phyloP scores from a whole-genome alignment of 2,888 invertebrate species.

The Xestia rhomboidea region DNA sequence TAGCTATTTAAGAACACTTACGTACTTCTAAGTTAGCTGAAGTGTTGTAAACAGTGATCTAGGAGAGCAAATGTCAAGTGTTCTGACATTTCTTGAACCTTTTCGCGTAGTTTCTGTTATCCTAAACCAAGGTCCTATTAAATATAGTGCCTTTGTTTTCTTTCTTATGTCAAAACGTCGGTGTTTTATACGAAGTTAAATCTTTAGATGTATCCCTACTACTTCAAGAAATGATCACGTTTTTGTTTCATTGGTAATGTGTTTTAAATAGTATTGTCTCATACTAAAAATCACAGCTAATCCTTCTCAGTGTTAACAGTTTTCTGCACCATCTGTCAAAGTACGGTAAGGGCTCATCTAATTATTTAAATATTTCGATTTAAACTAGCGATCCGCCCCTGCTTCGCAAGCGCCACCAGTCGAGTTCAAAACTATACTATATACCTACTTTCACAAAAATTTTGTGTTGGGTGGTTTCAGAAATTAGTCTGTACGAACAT shows the following conservation, averaged over 20 bases:
- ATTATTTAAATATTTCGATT: not conserved
- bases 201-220: not conserved
- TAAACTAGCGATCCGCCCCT: not conserved
- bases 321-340: not conserved
- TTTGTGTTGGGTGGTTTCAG: not conserved
- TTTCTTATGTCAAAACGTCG: not conserved
- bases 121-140: not conserved
- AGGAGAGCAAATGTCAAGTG: constrained; percentile 22
- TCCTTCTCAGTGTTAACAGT: not conserved
- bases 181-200: not conserved
- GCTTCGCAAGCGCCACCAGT: not conserved
- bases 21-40: not conserved
- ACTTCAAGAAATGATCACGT: not conserved
- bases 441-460: not conserved
- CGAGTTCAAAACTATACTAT: not conserved
- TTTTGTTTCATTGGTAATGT: too few species aligned
- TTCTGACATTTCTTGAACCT: constrained; percentile 22
- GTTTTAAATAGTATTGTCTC: not conserved
- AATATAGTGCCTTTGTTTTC: not conserved
- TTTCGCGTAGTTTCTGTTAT: constrained; percentile 4
- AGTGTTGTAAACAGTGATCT: constrained; percentile 17
- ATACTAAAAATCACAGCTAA: not conserved
- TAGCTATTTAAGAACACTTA: not conserved
- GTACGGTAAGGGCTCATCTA: not conserved
- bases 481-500: not conserved